Percentiles rank a stretch among this genome's conserved stretches.
phyloP scores from a whole-genome alignment of 2,888 invertebrate species.

The Lottia gigantea region DNA sequence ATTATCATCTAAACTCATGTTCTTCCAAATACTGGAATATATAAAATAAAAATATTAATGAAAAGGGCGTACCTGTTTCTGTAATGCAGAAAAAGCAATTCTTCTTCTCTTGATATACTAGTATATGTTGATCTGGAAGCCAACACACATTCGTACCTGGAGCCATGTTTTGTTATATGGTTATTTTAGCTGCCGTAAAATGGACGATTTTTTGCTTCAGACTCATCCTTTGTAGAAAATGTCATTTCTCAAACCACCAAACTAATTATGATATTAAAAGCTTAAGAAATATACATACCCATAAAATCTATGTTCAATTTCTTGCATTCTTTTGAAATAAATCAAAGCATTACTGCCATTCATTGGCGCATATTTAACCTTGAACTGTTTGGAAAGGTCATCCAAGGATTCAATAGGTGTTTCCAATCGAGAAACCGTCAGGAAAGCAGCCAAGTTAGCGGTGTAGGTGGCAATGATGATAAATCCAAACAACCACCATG shows the following conservation, averaged over 20 bases:
- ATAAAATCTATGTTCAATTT: constrained; percentile 93
- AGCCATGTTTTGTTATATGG: no score
- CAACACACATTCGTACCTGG: no score
- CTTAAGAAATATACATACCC: constrained; percentile 76
- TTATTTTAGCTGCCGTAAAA: no score
- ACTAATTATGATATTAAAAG: no score
- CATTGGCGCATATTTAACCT: constrained; percentile 93
- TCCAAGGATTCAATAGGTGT: constrained; percentile 91
- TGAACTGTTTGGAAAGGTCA: constrained; percentile 94
- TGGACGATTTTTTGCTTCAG: no score
- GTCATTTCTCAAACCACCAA: no score
- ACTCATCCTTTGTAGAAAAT: no score
- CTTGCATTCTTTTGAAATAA: constrained; percentile 95
- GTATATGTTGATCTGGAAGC: no score
- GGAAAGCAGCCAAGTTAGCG: constrained; percentile 95
- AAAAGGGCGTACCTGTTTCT: no score
- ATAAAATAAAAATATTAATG: background rate
- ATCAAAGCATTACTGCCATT: constrained; percentile 89
- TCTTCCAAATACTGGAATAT: constrained; percentile 89
- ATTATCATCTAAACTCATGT: constrained; percentile 95
- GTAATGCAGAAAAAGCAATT: background rate
- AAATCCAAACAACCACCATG: constrained; percentile 99
- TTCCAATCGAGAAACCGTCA: constrained; percentile 89
- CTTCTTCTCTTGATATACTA: no score
- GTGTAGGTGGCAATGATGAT: constrained; percentile 99